phyloP scores from a whole-genome alignment of 2,888 invertebrate species.

The Agonum fuliginosum region DNA sequence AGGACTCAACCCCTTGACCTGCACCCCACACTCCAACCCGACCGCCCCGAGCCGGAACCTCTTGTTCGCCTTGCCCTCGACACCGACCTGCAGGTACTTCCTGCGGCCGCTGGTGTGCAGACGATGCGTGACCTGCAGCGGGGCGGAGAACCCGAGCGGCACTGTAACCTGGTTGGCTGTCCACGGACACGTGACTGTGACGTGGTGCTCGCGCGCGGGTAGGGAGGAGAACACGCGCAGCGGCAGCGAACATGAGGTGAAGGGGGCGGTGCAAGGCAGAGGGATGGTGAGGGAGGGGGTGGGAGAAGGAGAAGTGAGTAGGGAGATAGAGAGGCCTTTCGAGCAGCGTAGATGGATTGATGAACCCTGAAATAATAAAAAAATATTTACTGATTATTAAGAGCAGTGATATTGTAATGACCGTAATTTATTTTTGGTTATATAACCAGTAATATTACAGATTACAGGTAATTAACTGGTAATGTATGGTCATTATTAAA shows the following conservation, averaged over 20 bases:
- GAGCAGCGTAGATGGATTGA: constrained; percentile 80
- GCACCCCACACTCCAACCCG: constrained; percentile 76
- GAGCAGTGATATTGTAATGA: no score
- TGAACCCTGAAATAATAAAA: constrained; percentile 72
- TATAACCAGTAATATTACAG: no score
- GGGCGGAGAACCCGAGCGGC: constrained; percentile 87
- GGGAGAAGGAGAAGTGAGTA: constrained; percentile 69
- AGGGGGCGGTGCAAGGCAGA: constrained; percentile 68
- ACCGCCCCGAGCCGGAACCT: constrained; percentile 47
- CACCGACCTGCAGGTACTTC: constrained; percentile 89
- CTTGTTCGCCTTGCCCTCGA: constrained; percentile 76
- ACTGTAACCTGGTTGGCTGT: constrained; percentile 83
- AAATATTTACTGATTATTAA: no score
- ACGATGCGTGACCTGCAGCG: constrained; percentile 86
- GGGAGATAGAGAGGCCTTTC: constrained; percentile 79
- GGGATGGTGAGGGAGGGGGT: constrained; percentile 73
- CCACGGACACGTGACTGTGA: constrained; percentile 89
- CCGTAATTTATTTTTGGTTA: no score
- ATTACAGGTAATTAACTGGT: no score
- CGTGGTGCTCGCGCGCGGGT: constrained; percentile 80
- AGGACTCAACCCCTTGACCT: constrained; percentile 81
- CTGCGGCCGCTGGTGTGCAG: constrained; percentile 89
- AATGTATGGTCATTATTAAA: no score
- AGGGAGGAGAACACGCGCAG: constrained; percentile 84
- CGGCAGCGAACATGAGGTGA: constrained; percentile 67